These are phyloP conservation scores for Clarias macrocephalus DNA, from an alignment of 2,113 vertebrate species.

Conservation along the genomic window DNA sequence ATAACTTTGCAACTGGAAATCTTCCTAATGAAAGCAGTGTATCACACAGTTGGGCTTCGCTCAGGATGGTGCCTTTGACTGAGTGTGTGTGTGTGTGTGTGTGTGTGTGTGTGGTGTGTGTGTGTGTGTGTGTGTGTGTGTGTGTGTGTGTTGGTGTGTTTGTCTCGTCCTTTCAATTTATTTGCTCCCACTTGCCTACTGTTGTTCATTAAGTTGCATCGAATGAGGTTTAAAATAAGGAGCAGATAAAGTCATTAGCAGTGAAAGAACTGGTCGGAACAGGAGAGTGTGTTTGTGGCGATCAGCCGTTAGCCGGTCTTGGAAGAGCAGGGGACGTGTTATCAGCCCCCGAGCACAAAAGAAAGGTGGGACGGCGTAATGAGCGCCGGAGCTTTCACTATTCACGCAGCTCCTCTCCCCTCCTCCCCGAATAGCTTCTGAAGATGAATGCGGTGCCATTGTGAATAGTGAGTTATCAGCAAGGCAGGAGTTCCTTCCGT, in stretches of 20 bases:
- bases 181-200: constrained; percentile 6
- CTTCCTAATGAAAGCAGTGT: constrained; percentile 31
- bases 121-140: too few relatives aligned
- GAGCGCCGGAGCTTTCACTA: constrained; percentile 29
- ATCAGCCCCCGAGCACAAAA: constrained; percentile 43
- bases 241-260: constrained; percentile 35
- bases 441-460: constrained; percentile 45
- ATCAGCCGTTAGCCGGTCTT: neutral
- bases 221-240: constrained; percentile 18
- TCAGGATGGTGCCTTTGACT: constrained; percentile 18
- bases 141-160: neutral
- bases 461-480: constrained; percentile 46
- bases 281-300: neutral
- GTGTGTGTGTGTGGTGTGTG: neutral
- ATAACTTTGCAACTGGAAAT: constrained; percentile 19
- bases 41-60: constrained; percentile 25
- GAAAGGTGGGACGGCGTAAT: constrained; percentile 30
- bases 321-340: constrained; percentile 12
- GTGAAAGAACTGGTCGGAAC: neutral
- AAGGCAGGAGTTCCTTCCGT: constrained; percentile 18
- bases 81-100: neutral
- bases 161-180: constrained; percentile 13
- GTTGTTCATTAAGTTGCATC: constrained; percentile 8
- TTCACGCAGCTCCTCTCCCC: constrained; percentile 15
- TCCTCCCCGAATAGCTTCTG: constrained; percentile 16